Evolutionary conservation across 2,888 invertebrate genomes (phyloP).

Genomic region (Zonitis immaculata): DNA sequence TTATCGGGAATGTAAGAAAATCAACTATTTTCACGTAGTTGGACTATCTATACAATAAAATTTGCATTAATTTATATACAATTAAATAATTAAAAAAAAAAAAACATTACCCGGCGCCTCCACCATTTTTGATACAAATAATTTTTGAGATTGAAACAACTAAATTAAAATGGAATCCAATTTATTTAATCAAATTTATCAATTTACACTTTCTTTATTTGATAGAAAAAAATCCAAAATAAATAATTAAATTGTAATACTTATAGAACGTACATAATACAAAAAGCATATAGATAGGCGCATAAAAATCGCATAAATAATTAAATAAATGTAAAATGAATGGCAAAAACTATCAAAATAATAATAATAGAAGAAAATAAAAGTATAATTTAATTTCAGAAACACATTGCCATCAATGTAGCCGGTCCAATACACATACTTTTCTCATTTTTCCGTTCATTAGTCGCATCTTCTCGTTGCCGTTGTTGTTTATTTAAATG

Average conservation of each 20-base stretch:
- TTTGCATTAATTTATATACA: too few relatives aligned
- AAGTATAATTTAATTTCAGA: neutral
- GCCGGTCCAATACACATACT: conserved; percentile 23
- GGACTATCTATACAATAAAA: too few relatives aligned
- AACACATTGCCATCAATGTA: conserved; percentile 27
- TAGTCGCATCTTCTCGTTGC: neutral
- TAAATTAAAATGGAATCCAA: too few relatives aligned
- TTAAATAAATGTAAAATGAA: too few relatives aligned
- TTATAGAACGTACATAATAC: conserved; percentile 13
- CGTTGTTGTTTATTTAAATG: too few relatives aligned
- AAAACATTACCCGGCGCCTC: neutral
- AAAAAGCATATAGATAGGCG: conserved; percentile 7
- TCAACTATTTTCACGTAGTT: too few relatives aligned
- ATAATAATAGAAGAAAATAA: too few relatives aligned
- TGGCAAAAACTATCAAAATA: too few relatives aligned
- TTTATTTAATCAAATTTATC: too few relatives aligned
- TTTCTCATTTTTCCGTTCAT: conserved; percentile 9
- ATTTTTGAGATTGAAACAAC: neutral
- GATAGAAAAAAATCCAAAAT: neutral
- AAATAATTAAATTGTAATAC: conserved; percentile 8
- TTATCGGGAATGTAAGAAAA: too few relatives aligned
- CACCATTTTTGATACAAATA: neutral
- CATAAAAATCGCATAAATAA: conserved; percentile 3
- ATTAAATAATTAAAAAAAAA: too few relatives aligned
- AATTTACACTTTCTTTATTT: too few relatives aligned